Conservation (phyloP, 2,113 vertebrate species). For the Artemisiospiza belli region DNA sequence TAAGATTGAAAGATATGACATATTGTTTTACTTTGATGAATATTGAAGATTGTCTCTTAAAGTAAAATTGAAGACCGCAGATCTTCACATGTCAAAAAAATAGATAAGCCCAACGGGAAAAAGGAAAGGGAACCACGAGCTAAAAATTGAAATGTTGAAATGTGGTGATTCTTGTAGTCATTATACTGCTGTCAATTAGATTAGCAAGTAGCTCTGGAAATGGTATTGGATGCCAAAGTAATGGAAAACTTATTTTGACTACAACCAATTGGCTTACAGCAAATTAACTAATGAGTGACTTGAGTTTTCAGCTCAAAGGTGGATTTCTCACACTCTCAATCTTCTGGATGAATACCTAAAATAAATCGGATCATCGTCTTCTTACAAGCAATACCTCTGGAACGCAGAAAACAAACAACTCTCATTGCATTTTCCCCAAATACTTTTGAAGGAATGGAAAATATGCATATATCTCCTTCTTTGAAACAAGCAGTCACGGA, state of each 20-base stretch:
- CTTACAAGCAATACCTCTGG: not conserved
- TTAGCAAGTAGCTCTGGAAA: constrained; percentile 32
- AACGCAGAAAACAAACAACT: not conserved
- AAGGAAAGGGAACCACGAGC: not conserved
- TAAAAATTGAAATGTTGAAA: constrained; percentile 42
- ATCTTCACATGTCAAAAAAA: constrained; percentile 39
- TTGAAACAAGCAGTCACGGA: not conserved
- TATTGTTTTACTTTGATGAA: constrained; percentile 36
- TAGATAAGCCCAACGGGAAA: constrained; percentile 8
- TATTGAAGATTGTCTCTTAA: constrained; percentile 12
- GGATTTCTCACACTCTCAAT: not conserved
- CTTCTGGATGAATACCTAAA: not conserved
- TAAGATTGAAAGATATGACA: constrained; percentile 31
- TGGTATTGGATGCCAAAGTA: not conserved
- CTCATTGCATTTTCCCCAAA: not conserved
- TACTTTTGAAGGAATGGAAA: not conserved
- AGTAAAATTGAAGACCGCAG: not conserved
- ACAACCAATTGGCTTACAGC: not conserved
- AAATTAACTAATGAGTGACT: not conserved
- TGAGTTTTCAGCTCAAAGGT: not conserved
- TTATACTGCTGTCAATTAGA: constrained; percentile 45
- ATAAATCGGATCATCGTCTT: not conserved
- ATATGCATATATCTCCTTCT: not conserved
- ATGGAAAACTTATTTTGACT: constrained; percentile 39
- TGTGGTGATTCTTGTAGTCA: not conserved